These are phyloP conservation scores for Lophura swinhoii DNA, from an alignment of 2,797 vertebrate genomes.

Conservation along the genomic window DNA sequence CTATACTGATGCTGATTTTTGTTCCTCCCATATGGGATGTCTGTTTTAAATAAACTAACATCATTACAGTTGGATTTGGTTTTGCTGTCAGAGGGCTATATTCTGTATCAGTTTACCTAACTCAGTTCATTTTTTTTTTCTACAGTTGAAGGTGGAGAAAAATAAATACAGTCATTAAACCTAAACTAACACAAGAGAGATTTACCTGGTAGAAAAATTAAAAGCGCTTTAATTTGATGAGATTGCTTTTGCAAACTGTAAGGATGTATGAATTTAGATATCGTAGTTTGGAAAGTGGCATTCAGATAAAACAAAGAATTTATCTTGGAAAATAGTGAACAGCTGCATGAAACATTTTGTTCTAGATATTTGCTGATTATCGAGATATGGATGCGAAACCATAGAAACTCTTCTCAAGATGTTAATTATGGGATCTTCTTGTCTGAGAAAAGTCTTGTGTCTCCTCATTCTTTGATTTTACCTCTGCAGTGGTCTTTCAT, in stretches of 20 bases:
- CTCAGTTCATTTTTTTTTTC: neutral
- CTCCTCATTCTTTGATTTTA: neutral
- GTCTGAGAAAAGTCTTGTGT: neutral
- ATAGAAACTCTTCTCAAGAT: neutral
- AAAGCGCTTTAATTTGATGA: neutral
- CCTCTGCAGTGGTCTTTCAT: neutral
- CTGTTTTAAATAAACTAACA: neutral
- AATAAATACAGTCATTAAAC: neutral
- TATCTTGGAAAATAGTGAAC: neutral
- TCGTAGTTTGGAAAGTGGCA: neutral
- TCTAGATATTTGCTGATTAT: neutral
- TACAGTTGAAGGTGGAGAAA: neutral
- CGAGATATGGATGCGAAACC: neutral
- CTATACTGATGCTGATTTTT: neutral
- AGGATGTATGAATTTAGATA: neutral
- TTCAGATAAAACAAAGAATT: neutral
- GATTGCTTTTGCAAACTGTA: neutral
- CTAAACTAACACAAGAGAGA: rapidly evolving
- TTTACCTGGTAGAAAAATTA: neutral
- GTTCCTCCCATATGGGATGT: neutral
- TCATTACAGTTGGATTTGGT: neutral
- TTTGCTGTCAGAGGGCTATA: neutral
- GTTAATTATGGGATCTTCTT: neutral
- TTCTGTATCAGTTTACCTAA: neutral
- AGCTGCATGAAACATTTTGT: neutral